Evolutionary conservation across 2,888 invertebrate species (phyloP).

Genomic region (Plemyria rubiginata): DNA sequence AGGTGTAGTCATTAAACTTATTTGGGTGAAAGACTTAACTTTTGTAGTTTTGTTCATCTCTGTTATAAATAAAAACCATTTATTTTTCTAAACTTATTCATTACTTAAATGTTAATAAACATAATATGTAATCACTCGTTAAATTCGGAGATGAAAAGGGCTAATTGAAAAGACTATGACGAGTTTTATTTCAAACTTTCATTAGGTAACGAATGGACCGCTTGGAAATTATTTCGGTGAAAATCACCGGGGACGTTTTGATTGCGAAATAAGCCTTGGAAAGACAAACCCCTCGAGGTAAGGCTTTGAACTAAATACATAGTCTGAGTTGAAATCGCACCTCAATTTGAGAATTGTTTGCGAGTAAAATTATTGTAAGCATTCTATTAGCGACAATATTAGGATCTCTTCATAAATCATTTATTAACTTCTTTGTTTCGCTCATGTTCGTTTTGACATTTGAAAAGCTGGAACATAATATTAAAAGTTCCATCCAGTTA

Average conservation of each 20-base stretch:
- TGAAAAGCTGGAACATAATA: neutral
- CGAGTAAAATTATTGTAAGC: conserved; percentile 15
- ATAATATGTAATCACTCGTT: conserved; percentile 7
- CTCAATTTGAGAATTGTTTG: conserved; percentile 31
- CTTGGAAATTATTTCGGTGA: conserved; percentile 36
- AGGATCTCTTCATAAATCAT: conserved; percentile 7
- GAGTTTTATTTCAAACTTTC: conserved; percentile 35
- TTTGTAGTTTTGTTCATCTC: neutral
- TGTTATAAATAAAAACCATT: neutral
- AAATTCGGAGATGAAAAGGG: conserved; percentile 17
- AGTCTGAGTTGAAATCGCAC: conserved; percentile 46
- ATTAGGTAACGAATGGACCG: conserved; percentile 29
- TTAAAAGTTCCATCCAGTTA: too few relatives aligned
- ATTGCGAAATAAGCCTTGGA: conserved; percentile 59
- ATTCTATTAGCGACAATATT: conserved; percentile 22
- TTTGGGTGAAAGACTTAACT: neutral
- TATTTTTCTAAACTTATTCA: neutral
- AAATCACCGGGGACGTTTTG: conserved; percentile 51
- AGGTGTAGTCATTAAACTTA: neutral
- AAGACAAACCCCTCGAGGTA: conserved; percentile 53
- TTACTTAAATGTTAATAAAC: neutral
- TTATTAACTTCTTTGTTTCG: neutral
- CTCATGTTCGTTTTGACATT: neutral
- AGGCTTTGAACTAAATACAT: conserved; percentile 52
- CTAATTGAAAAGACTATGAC: conserved; percentile 37